A percentile compares a stretch with the other conserved stretches of the same genome.
These are phyloP conservation scores for Xenopus petersii DNA, from an alignment of 2,797 vertebrate species.

Conservation along the genomic window DNA sequence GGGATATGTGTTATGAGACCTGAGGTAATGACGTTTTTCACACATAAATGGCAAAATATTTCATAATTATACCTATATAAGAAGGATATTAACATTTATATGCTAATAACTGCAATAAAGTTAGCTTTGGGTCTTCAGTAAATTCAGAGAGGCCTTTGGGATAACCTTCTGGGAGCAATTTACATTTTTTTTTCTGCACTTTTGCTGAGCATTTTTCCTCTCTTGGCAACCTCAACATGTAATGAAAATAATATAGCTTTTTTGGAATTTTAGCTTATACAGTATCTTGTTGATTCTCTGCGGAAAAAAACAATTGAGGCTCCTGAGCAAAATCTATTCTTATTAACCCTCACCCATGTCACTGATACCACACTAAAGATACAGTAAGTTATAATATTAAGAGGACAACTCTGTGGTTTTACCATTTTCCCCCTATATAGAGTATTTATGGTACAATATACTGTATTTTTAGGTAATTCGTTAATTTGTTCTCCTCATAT, in stretches of 20 bases:
- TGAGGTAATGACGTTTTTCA: conserved; percentile 48
- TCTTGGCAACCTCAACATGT: neutral
- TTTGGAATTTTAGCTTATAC: neutral
- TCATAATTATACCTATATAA: conserved; percentile 59
- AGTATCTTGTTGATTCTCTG: neutral
- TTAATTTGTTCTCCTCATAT: too few species aligned
- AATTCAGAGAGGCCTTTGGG: conserved; percentile 47
- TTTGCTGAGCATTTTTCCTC: neutral
- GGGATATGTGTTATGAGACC: conserved; percentile 51
- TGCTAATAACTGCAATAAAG: conserved; percentile 55
- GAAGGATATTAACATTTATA: conserved; percentile 61
- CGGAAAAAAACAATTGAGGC: too few species aligned
- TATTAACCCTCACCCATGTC: too few species aligned
- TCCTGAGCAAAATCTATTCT: too few species aligned
- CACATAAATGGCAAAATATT: conserved; percentile 55
- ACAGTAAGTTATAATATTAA: too few species aligned
- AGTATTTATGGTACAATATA: too few species aligned
- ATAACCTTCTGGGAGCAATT: conserved; percentile 51
- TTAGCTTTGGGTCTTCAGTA: conserved; percentile 51
- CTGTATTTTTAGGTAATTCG: too few species aligned
- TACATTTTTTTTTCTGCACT: neutral
- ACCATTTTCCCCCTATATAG: too few species aligned
- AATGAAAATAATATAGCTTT: neutral
- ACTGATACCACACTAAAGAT: too few species aligned
- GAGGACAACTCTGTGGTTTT: too few species aligned